Conservation (phyloP, 2,888 invertebrate genomes). For the Leptinotarsa juncta region DNA sequence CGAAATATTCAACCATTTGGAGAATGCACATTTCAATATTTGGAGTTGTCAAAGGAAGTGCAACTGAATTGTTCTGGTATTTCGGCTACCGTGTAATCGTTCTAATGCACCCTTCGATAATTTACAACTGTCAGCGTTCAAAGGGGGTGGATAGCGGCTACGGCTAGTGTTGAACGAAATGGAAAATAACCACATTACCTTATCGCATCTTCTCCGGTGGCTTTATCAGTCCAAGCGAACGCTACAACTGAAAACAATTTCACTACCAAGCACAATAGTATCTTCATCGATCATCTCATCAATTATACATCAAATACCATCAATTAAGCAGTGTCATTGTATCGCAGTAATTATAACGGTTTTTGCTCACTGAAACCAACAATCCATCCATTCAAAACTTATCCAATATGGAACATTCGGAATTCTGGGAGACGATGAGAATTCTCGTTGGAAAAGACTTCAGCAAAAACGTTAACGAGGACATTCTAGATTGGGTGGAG, state of each 20-base stretch:
- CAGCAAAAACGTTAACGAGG: conserved; percentile 65
- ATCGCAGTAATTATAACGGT: background rate
- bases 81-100: conserved; percentile 24
- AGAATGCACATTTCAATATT: too few species aligned
- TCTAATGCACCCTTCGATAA: conserved; percentile 19
- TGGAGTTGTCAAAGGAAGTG: background rate
- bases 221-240: conserved; percentile 1
- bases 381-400: background rate
- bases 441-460: conserved; percentile 70
- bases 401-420: conserved; percentile 22
- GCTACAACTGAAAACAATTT: background rate
- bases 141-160: conserved; percentile 21
- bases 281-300: background rate
- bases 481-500: conserved; percentile 60
- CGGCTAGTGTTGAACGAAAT: conserved; percentile 29
- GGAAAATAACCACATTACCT: conserved; percentile 27
- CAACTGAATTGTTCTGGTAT: background rate
- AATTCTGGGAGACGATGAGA: conserved; percentile 75
- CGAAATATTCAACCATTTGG: too few species aligned
- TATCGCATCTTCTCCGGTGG: conserved; percentile 1
- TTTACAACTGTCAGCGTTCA: conserved; percentile 22
- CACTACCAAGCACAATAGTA: background rate
- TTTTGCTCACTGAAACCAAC: background rate
- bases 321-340: background rate
- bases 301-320: background rate